Evolutionary conservation across 2,797 vertebrate genomes (phyloP).

Genomic region (Rhinoraja longicauda): DNA sequence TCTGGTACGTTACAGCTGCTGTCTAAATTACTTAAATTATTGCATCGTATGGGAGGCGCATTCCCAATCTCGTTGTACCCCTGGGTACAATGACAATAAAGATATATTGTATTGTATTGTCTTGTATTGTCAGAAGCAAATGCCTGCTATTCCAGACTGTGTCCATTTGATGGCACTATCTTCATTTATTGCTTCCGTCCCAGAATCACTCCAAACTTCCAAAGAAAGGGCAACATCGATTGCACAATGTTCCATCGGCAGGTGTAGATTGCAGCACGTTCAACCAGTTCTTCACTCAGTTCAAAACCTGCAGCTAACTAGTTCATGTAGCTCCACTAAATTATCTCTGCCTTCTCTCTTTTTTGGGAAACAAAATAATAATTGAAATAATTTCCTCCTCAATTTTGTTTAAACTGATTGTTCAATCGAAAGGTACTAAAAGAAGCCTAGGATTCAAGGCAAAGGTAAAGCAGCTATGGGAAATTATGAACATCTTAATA

Average conservation of each 20-base stretch:
- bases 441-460: background rate
- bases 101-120: too few relatives aligned
- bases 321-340: background rate
- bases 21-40: too few relatives aligned
- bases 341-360: background rate
- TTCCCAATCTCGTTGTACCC: too few relatives aligned
- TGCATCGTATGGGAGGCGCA: too few relatives aligned
- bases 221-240: background rate
- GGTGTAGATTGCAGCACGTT: background rate
- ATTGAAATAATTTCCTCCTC: background rate
- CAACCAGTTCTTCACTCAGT: background rate
- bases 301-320: background rate
- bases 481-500: background rate
- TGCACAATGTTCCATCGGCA: background rate
- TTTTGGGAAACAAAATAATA: background rate
- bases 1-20: background rate
- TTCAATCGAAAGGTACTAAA: background rate
- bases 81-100: too few relatives aligned
- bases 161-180: conserved; percentile 15
- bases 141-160: background rate
- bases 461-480: background rate
- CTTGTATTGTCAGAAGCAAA: background rate
- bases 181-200: background rate
- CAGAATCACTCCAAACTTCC: background rate
- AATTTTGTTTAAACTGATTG: background rate